Base-by-base conservation (phyloP, 2,888 invertebrate genomes). In the Tinea pellionella region DNA sequence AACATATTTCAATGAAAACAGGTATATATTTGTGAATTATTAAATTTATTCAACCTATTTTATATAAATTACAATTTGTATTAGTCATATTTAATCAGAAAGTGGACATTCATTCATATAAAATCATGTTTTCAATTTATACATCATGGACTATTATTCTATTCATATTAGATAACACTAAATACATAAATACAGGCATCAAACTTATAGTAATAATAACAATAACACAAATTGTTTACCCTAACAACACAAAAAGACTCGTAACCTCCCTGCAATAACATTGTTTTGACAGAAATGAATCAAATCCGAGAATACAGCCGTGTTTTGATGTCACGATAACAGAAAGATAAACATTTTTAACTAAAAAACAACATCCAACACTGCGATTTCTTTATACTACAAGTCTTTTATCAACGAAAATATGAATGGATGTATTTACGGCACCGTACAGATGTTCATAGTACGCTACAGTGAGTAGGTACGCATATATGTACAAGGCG, bases 401-500 rank as follows among this genome's bases (percentile, higher is more conserved):
- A 53, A 53, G 11, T 18, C 51, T 53, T 16, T 47, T 15, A 53
- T 53, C 53, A 53, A 66, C 63, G 60, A 68, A 65, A 66, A 66
- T 64, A 72, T 75, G 73, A 77, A 76, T 75, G 72, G 64, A 74
- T 73, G 58, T 60, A 60, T 57, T 57, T 73, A 76, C 72, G 68
- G 64, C 68, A 66, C 65, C 66, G 66, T 69, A 72, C 72, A 72
- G 71, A 67, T 73, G 76, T 72, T 72, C 68, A 66, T 75, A 72
- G 73, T 76, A 77, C 68, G 69, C 64, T 65, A 69, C 70, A 69
- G 65, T 71, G 71, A 66, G 64, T 65, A 65, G 63, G 70, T 70
- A 71, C 57, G 47, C 15, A 47, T 29, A 59, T 18, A 13, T n/a
- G n/a, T 56, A 43, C 47, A 24, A 61, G 70, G 77, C 74, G 75